phyloP scores from a whole-genome alignment of 2,797 vertebrate genomes.

The Lepus oiostolus region DNA sequence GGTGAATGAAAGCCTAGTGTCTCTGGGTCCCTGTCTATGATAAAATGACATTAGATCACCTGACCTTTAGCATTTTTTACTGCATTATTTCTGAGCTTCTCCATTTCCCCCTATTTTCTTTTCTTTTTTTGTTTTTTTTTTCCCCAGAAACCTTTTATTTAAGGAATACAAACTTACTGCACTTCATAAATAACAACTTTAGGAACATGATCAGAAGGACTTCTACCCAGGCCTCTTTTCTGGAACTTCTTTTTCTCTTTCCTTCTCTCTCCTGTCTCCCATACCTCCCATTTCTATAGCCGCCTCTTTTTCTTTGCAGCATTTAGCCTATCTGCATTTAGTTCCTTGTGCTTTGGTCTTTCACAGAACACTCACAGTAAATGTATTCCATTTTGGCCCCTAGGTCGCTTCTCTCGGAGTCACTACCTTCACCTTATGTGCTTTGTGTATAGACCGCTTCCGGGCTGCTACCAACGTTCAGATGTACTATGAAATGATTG shows the following conservation, averaged over 20 bases:
- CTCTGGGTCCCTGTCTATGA: constrained; percentile 3
- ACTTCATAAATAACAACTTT: too few relatives aligned
- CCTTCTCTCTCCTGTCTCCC: background rate
- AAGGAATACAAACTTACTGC: too few relatives aligned
- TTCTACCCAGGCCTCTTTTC: background rate
- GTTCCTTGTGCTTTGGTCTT: background rate
- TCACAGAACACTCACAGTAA: background rate
- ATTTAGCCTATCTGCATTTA: background rate
- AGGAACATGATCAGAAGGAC: too few relatives aligned
- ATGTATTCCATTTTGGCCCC: constrained; percentile 21
- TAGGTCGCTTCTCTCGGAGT: constrained; percentile 97
- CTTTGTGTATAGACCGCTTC: constrained; percentile 97
- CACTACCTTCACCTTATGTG: constrained; percentile 97
- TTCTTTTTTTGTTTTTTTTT: background rate
- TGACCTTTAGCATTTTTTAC: background rate
- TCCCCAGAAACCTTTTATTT: too few relatives aligned
- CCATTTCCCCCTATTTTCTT: background rate
- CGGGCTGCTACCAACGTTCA: constrained; percentile 96
- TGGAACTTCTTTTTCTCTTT: background rate
- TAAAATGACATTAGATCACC: background rate
- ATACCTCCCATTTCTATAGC: background rate
- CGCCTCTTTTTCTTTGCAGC: too few relatives aligned
- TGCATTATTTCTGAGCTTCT: background rate
- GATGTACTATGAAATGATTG: constrained; percentile 98
- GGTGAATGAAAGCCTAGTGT: background rate